Evolutionary conservation across 2,888 invertebrate species (phyloP).

Genomic region (Drosophila atripex): DNA sequence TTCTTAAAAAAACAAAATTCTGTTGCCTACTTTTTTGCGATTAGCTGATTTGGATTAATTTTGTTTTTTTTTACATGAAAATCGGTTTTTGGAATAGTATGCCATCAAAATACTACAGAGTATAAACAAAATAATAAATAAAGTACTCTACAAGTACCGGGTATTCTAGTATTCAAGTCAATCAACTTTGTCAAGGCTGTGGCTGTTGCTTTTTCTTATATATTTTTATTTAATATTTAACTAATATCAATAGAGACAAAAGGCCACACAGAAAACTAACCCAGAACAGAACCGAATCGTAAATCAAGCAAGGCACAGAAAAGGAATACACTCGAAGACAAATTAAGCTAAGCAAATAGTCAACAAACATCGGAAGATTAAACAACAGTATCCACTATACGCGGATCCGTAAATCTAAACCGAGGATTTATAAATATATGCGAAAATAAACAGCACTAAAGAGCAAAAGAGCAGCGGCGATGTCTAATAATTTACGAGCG

Average conservation of each 20-base stretch:
- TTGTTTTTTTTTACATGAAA: too few species aligned
- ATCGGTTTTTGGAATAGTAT: too few species aligned
- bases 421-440: constrained; percentile 10
- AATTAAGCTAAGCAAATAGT: constrained; percentile 39
- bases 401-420: constrained; percentile 14
- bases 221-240: constrained; percentile 12
- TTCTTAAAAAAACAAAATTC: too few species aligned
- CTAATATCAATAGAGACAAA: constrained; percentile 16
- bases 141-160: too few species aligned
- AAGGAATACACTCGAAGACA: constrained; percentile 28
- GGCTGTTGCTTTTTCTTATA: background rate
- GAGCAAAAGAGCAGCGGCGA: constrained; percentile 4
- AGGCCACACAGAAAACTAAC: constrained; percentile 19
- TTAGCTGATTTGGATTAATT: too few species aligned
- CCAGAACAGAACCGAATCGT: constrained; percentile 28
- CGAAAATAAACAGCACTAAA: constrained; percentile 6
- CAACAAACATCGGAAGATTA: constrained; percentile 25
- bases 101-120: too few species aligned
- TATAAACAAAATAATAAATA: too few species aligned
- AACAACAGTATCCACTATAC: constrained; percentile 21
- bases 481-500: constrained; percentile 29
- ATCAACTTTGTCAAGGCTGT: constrained; percentile 31
- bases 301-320: constrained; percentile 24
- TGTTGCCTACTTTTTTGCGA: too few species aligned
- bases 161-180: constrained; percentile 9